phyloP scores from a whole-genome alignment of 2,113 vertebrate genomes.

The Thunnus maccoyii region DNA sequence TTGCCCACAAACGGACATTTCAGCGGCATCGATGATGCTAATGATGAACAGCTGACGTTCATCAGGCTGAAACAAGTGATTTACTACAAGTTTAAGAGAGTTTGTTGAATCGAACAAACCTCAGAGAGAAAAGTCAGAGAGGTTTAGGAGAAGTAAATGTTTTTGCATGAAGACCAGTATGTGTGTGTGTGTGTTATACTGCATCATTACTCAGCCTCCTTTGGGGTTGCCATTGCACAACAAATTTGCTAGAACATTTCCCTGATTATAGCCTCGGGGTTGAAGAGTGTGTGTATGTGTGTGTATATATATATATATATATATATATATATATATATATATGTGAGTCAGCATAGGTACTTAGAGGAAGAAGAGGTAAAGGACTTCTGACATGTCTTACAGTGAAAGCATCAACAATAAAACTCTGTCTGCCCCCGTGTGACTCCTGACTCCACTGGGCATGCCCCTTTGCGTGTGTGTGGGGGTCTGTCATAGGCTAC shows the following conservation, averaged over 20 bases:
- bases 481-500: background rate
- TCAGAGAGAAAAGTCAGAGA: no score
- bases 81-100: no score
- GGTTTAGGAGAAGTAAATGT: no score
- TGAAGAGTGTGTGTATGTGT: slow-evolving; percentile 7
- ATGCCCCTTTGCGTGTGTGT: background rate
- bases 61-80: no score
- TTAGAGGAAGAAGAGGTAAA: slow-evolving; percentile 44
- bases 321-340: background rate
- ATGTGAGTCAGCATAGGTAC: slow-evolving; percentile 12
- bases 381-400: slow-evolving; percentile 61
- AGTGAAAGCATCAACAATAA: slow-evolving; percentile 42
- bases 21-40: no score
- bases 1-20: no score
- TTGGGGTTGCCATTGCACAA: slow-evolving; percentile 55
- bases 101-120: no score
- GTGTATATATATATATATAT: background rate
- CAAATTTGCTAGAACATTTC: slow-evolving; percentile 63
- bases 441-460: slow-evolving; percentile 32
- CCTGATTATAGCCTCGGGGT: slow-evolving; percentile 54
- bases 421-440: slow-evolving; percentile 22
- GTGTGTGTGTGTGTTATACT: slow-evolving; percentile 25
- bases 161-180: background rate
- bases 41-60: no score
- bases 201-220: slow-evolving; percentile 59